A percentile compares a stretch with the other conserved stretches of the same genome.
phyloP scores from a whole-genome alignment of 2,888 invertebrate species.

The Chelonus formosanus region DNA sequence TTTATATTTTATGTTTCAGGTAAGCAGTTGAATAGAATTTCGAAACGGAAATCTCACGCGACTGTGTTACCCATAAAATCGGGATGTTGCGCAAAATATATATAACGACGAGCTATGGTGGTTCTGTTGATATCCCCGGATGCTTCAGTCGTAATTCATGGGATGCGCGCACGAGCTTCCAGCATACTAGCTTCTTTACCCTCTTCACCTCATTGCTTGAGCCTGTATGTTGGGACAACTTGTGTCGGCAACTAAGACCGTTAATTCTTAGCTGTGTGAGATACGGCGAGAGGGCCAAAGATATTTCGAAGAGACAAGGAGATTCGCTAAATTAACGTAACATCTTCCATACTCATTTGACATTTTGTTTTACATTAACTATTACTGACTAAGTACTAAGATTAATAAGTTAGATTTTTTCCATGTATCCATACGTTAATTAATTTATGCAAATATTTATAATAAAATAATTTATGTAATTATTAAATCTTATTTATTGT shows the following conservation, averaged over 20 bases:
- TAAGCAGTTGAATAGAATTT: no score
- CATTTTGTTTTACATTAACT: conserved; percentile 1
- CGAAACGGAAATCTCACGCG: conserved; percentile 32
- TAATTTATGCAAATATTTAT: neutral
- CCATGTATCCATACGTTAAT: neutral
- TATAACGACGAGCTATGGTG: conserved; percentile 40
- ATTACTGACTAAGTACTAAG: neutral
- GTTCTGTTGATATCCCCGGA: conserved; percentile 35
- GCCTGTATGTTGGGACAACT: conserved; percentile 49
- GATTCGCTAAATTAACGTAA: conserved; percentile 22
- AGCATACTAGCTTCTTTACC: conserved; percentile 38
- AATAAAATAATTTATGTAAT: no score
- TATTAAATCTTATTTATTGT: neutral
- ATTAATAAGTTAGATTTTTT: neutral
- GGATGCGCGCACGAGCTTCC: conserved; percentile 35
- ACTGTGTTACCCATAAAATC: conserved; percentile 60
- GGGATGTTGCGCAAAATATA: conserved; percentile 65
- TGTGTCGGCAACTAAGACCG: conserved; percentile 65
- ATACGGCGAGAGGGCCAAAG: conserved; percentile 12
- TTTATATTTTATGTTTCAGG: no score
- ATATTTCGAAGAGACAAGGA: conserved; percentile 15
- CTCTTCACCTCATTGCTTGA: conserved; percentile 22
- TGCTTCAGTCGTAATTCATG: conserved; percentile 36
- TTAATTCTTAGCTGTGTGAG: conserved; percentile 58
- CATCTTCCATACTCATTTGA: neutral